Base-by-base conservation (phyloP, 2,113 vertebrate genomes). In the Corythoichthys haematopterus region DNA sequence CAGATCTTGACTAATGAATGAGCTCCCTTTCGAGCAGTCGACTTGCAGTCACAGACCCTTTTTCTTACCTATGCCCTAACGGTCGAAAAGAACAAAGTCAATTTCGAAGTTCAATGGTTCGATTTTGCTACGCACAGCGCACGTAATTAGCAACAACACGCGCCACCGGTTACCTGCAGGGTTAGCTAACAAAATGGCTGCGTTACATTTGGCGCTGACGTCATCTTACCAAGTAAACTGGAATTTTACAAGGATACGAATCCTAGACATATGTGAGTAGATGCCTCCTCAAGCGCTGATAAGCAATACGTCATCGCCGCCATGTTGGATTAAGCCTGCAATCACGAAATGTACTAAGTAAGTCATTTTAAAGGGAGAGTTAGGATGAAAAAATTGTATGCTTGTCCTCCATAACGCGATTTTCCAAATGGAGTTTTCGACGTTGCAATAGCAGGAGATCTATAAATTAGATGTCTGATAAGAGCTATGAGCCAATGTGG, bases 141-240 rank as follows among this genome's bases (percentile, higher is more conserved):
- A 40, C 40, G 60, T 62, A 51, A 65, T 48, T 58, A 37, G 50
- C 64, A 62, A 71, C 70, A 14, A 14, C 37, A 69, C 57, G 37
- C 52, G 16, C 40, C 55, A 57, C 11, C 66, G 2, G 81, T 80
- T 80, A 86, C 75, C 80, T 81, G 76, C 80, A 68, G 68, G 79
- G 88, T 82, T 87, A 85, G 87, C 90, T 83, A 91, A 89, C 89
- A 93, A 93, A 92, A 93, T 93, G 92, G 91, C 90, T 64, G 74
- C 87, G 68, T 50, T 55, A 47, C 55, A 70, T 77, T 69, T 70
- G 48, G 68, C n/a, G 73, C 80, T 88, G 88, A 90, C 91, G 78
- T 92, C 91, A 93, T 83, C 59, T 7, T 51, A 20, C 35, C 53
- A 70, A 16, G 71, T 20, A 3, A 76, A 72, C 67, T 77, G 3